Evolutionary conservation across 2,113 vertebrate genomes (phyloP).

Genomic region (Coptodon rendalli): DNA sequence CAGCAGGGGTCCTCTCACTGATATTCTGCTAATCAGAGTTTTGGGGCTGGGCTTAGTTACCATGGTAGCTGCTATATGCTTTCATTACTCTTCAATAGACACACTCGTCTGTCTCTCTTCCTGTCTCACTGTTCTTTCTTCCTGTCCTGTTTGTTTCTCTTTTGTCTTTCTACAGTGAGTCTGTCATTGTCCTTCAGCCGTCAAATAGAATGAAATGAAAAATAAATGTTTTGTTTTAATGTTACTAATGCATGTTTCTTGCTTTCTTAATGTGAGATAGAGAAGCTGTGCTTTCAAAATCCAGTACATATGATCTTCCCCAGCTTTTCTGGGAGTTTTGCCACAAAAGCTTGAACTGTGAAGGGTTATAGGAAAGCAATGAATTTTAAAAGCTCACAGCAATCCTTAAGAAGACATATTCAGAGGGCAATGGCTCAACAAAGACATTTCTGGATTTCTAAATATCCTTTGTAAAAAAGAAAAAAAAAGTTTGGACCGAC

Average conservation of each 20-base stretch:
- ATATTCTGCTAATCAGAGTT: conserved; percentile 62
- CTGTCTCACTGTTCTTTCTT: background rate
- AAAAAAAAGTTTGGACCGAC: background rate
- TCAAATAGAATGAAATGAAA: background rate
- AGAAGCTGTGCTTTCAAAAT: conserved; percentile 7
- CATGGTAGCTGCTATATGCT: conserved; percentile 58
- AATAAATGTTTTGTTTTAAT: background rate
- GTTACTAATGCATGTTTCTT: background rate
- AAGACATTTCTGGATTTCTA: background rate
- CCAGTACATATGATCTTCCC: background rate
- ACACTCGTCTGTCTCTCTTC: background rate
- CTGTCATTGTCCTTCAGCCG: background rate
- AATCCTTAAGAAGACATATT: conserved; percentile 11
- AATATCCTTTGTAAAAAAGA: background rate
- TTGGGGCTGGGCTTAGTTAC: conserved; percentile 63
- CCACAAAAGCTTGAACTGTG: background rate
- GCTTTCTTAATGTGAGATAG: background rate
- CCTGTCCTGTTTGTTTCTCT: background rate
- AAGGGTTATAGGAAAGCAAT: conserved; percentile 3
- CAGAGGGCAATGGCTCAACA: background rate
- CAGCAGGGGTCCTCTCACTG: conserved; percentile 62
- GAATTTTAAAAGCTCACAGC: conserved; percentile 2
- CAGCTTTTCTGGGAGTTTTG: conserved; percentile 9
- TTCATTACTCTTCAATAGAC: background rate
- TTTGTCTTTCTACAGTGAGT: background rate